Evolutionary conservation across 2,888 invertebrate genomes (phyloP), one percentile per base, ranked within the genome.

Genomic region (Drosophila niveifrons): DNA sequence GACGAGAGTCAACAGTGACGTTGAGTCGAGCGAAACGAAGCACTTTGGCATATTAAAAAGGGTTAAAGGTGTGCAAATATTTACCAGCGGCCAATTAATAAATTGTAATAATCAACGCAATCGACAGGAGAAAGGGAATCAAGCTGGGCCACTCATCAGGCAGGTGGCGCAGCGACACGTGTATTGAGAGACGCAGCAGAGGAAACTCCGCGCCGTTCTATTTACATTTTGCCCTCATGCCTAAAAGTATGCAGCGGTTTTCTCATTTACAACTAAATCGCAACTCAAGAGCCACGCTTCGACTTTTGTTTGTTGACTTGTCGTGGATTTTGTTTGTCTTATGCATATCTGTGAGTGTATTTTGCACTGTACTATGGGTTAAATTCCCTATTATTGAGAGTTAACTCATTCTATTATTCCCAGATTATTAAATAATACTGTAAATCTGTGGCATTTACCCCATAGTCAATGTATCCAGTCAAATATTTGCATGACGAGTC

Each of bases 31-130:
- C 61, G 23, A 72, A 67, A 50, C 53, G 59, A 48, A 75, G 79
- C 86, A 86, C 90, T 89, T 88, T 75, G 64, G 61, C 76, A 76
- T 83, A 86, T 86, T 89, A 80, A 79, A 90, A 90, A 87, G 90
- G 90, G 90, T 90, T 90, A 90, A 90, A 87, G 83, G 82, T 89
- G 75, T 46, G 76, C 76, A 87, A 90, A 90, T 90, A 90, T 90
- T 90, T 90, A 66, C 63, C 50, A 56, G 71, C 46, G 73, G 72
- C 90, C 90, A 90, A 90, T 90, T 90, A 90, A 90, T 87, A 88
- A 78, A 79, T 78, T 74, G 77, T 80, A 86, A 88, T 88, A 90
- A 82, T 75, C 71, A 80, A 69, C 72, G 63, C 23, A 44, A 36
- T 48, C 47, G 41, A 36, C 31, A 36, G 47, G 29, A 15, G 50